A percentile compares a stretch with the other conserved stretches of the same genome.
Conservation (phyloP, 2,888 invertebrate genomes). For the Scrobipalpa costella region DNA sequence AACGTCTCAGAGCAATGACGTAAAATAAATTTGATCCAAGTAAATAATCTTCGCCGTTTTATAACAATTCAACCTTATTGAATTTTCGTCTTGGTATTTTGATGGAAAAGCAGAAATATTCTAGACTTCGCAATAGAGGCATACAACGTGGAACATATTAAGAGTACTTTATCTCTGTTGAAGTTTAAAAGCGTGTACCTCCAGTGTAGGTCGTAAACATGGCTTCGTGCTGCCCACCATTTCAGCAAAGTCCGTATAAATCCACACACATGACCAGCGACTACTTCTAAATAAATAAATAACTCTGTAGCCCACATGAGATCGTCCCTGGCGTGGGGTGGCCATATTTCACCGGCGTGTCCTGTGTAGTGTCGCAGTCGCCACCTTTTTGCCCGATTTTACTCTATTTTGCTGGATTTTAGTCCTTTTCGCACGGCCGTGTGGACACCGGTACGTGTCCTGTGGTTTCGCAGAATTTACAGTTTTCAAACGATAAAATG, state of each 20-base stretch:
- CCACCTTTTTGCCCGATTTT: conserved; percentile 45
- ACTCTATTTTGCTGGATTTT: conserved; percentile 39
- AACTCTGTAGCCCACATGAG: conserved; percentile 39
- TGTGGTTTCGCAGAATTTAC: conserved; percentile 43
- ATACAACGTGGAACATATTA: neutral
- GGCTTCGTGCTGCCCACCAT: neutral
- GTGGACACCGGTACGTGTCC: conserved; percentile 51
- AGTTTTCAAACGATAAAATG: conserved; percentile 18
- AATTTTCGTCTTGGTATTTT: too few relatives aligned
- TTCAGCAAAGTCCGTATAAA: neutral
- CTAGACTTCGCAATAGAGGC: neutral
- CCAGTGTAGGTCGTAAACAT: conserved; percentile 35
- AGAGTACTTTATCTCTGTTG: neutral
- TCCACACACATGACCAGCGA: conserved; percentile 3
- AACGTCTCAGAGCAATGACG: neutral
- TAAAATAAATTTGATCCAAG: neutral
- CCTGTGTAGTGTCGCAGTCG: conserved; percentile 55
- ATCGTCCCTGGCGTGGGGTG: conserved; percentile 39
- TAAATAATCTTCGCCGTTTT: too few relatives aligned
- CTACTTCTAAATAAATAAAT: conserved; percentile 45
- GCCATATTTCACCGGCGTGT: conserved; percentile 62
- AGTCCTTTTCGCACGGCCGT: conserved; percentile 45
- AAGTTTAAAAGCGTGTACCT: conserved; percentile 26
- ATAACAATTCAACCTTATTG: too few relatives aligned
- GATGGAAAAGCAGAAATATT: too few relatives aligned